Evolutionary conservation across 2,888 invertebrate species (phyloP), one percentile per base, ranked within the genome.

Genomic region (Ypsolopha scabrella): DNA sequence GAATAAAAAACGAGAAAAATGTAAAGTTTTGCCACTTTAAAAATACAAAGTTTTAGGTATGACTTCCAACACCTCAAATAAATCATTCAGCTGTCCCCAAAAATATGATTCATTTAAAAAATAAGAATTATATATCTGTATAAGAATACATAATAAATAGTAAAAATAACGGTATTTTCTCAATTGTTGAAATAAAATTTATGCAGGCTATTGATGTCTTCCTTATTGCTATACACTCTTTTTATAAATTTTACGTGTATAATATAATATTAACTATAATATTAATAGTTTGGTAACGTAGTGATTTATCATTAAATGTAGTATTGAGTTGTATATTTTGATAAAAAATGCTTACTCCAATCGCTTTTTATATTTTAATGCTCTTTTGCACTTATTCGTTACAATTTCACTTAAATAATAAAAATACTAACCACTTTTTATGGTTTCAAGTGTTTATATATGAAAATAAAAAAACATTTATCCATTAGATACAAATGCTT

Each of bases 121-220:
- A 45, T 33, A 24, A 33, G 4, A 24, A 10, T 6, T 13, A 11
- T 11, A 43, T 43, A 13, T 43, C 2, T n/a, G 7, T 43, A 11
- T 2, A 11, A 13, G 43, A 9, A 11, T 11, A 43, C 6, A 6
- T 2, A 43, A 11, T 43, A 34, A 45, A 33, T 33, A 10, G n/a
- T 47, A 33, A 48, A 38, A 39, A 39, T 33, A 24, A 69, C 58
- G 65, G 62, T 77, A 72, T 75, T 75, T 70, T 79, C 71, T 75
- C 75, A 72, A 70, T 68, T 68, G 64, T 71, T 63, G 70, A 75
- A 71, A 69, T 48, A 74, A 24, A 81, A 82, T 75, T 75, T 68
- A 85, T 82, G 85, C 85, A 86, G 85, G 86, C 86, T 85, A 85
- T 83, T 75, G 76, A 86, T 85, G 86, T 86, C 86, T 86, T 86